Evolutionary conservation across 2,113 vertebrate species (phyloP).

Genomic region (Solea solea): DNA sequence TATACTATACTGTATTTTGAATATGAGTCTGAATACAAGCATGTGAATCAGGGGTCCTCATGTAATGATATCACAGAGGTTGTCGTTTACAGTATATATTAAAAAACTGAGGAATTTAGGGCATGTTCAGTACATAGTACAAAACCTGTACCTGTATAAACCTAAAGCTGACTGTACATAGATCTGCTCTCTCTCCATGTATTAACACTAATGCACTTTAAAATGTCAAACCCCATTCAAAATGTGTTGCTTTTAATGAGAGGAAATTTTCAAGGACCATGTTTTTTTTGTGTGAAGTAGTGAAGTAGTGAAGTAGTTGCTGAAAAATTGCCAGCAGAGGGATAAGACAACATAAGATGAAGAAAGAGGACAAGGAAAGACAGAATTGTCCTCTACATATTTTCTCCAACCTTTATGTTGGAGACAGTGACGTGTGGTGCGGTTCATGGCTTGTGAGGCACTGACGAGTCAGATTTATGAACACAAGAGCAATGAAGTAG

Average conservation of each 20-base stretch:
- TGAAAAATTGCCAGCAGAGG: constrained; percentile 1
- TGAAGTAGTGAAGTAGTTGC: constrained; percentile 29
- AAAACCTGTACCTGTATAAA: background rate
- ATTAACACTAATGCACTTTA: constrained; percentile 28
- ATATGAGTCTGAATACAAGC: too few species aligned
- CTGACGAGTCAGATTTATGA: too few species aligned
- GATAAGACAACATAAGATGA: constrained; percentile 7
- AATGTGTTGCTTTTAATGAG: constrained; percentile 17
- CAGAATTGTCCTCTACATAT: background rate
- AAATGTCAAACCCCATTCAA: constrained; percentile 24
- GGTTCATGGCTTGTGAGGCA: too few species aligned
- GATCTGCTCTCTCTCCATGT: background rate
- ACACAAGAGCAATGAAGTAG: too few species aligned
- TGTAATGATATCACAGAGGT: background rate
- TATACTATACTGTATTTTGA: too few species aligned
- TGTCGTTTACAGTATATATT: too few species aligned
- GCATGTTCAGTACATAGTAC: constrained; percentile 1
- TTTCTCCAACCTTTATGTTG: constrained; percentile 30
- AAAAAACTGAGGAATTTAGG: background rate
- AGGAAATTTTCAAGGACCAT: constrained; percentile 29
- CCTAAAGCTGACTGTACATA: too few species aligned
- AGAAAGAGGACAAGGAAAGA: background rate
- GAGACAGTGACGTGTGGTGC: background rate
- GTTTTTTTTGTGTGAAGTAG: constrained; percentile 20
- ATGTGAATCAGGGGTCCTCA: too few species aligned